phyloP scores from a whole-genome alignment of 2,113 vertebrate genomes.

The Rhinichthys klamathensis region DNA sequence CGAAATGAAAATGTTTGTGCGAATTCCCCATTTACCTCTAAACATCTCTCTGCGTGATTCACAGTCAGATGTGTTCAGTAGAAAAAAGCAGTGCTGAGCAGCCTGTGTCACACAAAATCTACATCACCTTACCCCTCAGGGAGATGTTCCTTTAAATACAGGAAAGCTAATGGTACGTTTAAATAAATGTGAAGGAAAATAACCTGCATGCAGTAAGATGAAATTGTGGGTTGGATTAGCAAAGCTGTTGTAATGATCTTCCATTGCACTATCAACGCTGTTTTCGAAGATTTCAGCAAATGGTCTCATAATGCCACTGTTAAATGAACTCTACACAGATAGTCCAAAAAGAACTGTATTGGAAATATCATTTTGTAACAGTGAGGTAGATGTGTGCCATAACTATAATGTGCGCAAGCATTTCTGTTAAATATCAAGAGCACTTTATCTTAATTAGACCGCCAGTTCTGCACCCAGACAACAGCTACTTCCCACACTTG shows the following conservation, averaged over 20 bases:
- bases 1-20: constrained; percentile 40
- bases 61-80: constrained; percentile 39
- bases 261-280: neutral
- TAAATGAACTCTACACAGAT: neutral
- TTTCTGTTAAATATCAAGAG: constrained; percentile 30
- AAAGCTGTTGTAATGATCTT: constrained; percentile 20
- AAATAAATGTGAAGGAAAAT: constrained; percentile 38
- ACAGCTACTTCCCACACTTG: constrained; percentile 37
- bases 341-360: neutral
- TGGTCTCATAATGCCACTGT: neutral
- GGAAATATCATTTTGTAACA: neutral
- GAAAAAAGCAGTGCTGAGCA: constrained; percentile 43
- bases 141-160: constrained; percentile 41
- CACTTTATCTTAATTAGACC: constrained; percentile 25
- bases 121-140: constrained; percentile 48
- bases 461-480: constrained; percentile 18
- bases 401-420: neutral
- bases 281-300: neutral
- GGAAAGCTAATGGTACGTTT: constrained; percentile 42
- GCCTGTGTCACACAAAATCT: constrained; percentile 46
- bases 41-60: constrained; percentile 42
- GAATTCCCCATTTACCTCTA: constrained; percentile 48
- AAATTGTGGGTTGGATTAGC: constrained; percentile 1
- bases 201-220: constrained; percentile 24
- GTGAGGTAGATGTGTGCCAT: neutral